Base-by-base conservation (phyloP, 2,888 invertebrate species). In the Hemithea aestivaria region DNA sequence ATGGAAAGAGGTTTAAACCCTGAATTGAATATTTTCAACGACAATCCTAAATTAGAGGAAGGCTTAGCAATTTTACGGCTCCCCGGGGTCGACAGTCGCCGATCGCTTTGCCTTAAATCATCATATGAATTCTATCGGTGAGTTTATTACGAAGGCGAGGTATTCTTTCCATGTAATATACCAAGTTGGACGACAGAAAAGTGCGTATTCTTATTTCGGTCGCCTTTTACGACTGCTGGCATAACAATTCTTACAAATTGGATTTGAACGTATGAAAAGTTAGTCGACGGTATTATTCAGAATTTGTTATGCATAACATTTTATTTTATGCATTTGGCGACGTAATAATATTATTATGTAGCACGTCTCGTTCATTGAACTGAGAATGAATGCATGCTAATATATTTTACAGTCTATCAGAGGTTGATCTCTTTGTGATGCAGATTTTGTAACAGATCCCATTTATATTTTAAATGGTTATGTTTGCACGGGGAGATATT, bases 61-160 rank as follows among this genome's bases (percentile, higher is more conserved):
- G 74, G 74, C 67, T 76, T 75, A 76, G 69, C 73, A 73, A 72
- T 76, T 81, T 78, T 79, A 82, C 66, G 70, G 62, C 59, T 56
- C 77, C 61, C 71, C 42, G 46, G 77, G 67, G 79, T 16, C 16
- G 16, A 16, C 16, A 16, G 67, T 57, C 48, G 62, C 60, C 73
- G 69, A 79, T 74, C 77, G 76, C 62, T 78, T 76, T 71, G 70
- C 74, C 71, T 78, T 69, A 72, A 72, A 77, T 75, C 77, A 77
- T 75, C 74, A 77, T 80, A 73, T 68, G 72, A 74, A 74, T 73
- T 51, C 69, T 64, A 66, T 60, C 62, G 53, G 62, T 65, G 64
- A 65, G 61, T 69, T 66, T 66, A 67, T 67, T 64, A 64, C 60
- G 60, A 67, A 63, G 62, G 56, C 57, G 55, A 62, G 53, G 58